phyloP scores from a whole-genome alignment of 2,113 vertebrate genomes.

The Sterna hirundo region DNA sequence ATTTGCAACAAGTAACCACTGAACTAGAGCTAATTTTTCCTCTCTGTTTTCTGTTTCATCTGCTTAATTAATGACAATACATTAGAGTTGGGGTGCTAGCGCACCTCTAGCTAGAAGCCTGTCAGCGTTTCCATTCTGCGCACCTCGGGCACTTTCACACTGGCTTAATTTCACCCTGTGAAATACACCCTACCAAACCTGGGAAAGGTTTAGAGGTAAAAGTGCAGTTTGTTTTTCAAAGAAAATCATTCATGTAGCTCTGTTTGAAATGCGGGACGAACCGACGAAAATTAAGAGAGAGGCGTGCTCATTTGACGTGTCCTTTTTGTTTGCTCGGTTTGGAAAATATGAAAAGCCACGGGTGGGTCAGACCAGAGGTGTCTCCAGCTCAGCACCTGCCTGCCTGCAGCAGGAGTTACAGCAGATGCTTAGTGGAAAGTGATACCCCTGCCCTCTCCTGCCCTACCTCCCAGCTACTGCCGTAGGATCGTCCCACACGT shows the following conservation, averaged over 20 bases:
- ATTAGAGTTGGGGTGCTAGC: background rate
- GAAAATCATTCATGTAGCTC: background rate
- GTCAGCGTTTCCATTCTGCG: constrained; percentile 29
- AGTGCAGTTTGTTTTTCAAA: background rate
- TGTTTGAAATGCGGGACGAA: background rate
- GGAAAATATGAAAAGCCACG: background rate
- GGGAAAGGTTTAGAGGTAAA: background rate
- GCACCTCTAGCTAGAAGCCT: background rate
- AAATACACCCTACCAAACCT: background rate
- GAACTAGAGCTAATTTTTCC: constrained; percentile 61
- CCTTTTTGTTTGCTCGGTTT: background rate
- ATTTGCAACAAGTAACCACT: constrained; percentile 31
- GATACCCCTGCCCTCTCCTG: background rate
- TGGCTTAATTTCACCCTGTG: background rate
- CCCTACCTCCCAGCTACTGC: background rate
- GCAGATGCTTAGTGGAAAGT: background rate
- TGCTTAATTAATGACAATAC: constrained; percentile 28
- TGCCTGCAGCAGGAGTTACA: background rate
- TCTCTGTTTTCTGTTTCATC: constrained; percentile 57
- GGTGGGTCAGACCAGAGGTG: background rate
- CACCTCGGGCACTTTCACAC: background rate
- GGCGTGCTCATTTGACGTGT: background rate
- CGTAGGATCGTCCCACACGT: background rate
- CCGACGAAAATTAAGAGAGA: background rate
- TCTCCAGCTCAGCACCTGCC: background rate